Base-by-base conservation (phyloP, 2,797 vertebrate species). In the Champsocephalus gunnari region DNA sequence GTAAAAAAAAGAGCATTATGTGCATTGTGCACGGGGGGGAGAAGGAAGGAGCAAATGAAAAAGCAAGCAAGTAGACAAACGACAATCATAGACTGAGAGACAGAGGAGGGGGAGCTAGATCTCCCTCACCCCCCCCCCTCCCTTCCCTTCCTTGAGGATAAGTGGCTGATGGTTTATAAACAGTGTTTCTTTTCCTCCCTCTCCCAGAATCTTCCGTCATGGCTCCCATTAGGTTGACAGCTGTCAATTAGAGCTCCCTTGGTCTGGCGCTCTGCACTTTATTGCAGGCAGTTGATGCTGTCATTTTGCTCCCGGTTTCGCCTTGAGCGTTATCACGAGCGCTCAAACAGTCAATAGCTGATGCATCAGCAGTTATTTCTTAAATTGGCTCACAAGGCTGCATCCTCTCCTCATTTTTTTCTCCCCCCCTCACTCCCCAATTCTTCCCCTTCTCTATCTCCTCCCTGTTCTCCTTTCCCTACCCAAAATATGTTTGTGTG, bases 351-450 rank as follows among this genome's bases (percentile, higher is more conserved):
- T 97, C 97, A 96, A 96, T 97, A 97, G 96, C 96, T 97, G 97
- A 97, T 96, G 96, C 96, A 97, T 97, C 97, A 98, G 97, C 97
- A 97, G 95, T 97, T 96, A 96, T 96, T 97, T 96, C 96, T 96
- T 96, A 96, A 96, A 98, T 97, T 96, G 97, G 96, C 96, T 98
- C 95, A 93, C 95, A 94, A 95, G 96, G 95, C 96, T 96, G 96
- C 95, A 93, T 97, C 96, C 94, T 94, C 92, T 94, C 88, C 92
- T 92, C 88, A 70, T 85, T 86, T 89, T 84, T 88, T 80, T 71
- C 79, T 86, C 75, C 45, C 57, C 38, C 48, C 19, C 55, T 34
- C 51, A 38, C 59, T 24, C 62, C 55, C 76, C 93, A 81, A 72
- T 83, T 86, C 83, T 73, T 92, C 85, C 89, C 89, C 83, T 68